Evolutionary conservation across 2,113 vertebrate species (phyloP), one percentile per base, ranked within the genome.

Genomic region (Anhinga rufa): DNA sequence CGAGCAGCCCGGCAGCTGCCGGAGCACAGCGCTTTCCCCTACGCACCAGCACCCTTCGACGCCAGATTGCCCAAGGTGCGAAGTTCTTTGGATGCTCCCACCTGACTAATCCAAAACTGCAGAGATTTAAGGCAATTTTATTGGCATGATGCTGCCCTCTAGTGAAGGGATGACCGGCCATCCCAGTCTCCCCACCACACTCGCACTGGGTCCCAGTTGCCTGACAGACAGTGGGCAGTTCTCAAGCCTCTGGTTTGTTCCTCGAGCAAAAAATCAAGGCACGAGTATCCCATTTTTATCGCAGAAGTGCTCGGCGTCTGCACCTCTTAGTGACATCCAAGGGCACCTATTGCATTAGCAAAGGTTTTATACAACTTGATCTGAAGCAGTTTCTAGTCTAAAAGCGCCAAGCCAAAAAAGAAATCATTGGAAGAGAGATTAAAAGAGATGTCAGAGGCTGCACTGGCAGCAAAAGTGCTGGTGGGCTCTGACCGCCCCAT

Each of bases 71-170:
- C 34, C 17, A 17, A 78, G 64, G 68, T 61, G 78, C 13, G 81
- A 77, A 81, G 64, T 31, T 60, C 22, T 65, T 1, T 0, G 70
- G 91, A 34, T 28, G 82, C 24, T 92, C 71, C 52, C 71, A 12
- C 38, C 68, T 5, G 87, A 22, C 14, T 4, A 3, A 40, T 31
- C 71, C 65, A 17, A 31, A 88, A 70, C 6, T 2, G 69, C 42
- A 1, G 58, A 15, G 17, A 22, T 65, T 60, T 16, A 10, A 10
- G 34, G 49, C 6, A 0, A 21, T 29, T 58, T 92, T 18, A 21
- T 60, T 78, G 95, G 93, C 92, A 8, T 72, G 94, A 62, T 92
- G 95, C 94, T 94, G 95, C 96, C 95, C 96, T 93, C 96, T 96
- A 93, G 92, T 86, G 96, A 58, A 21, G 79, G 29, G 25, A 12